A percentile compares a stretch with the other conserved stretches of the same genome.
These are phyloP conservation scores for Cromileptes altivelis DNA, from an alignment of 2,113 vertebrate genomes.

Conservation along the genomic window DNA sequence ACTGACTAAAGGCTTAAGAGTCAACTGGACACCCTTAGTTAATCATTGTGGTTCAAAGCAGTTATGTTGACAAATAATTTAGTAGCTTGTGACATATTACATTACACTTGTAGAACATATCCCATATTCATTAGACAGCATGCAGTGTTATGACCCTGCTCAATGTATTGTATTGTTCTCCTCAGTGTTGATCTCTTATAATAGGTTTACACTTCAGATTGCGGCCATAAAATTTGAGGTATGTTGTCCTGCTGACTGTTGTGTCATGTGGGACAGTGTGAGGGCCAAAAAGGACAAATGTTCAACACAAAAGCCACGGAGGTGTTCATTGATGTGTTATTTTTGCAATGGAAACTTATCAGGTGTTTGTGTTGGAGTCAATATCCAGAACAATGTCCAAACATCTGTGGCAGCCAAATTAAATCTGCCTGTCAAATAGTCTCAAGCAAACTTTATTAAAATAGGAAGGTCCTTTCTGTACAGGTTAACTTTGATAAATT, in stretches of 20 bases:
- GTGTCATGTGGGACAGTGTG: slow-evolving; percentile 14
- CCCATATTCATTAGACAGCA: slow-evolving; percentile 15
- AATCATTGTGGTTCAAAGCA: background rate
- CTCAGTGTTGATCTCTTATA: slow-evolving; percentile 42
- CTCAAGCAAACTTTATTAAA: background rate
- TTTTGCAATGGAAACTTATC: slow-evolving; percentile 25
- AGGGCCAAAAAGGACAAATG: slow-evolving; percentile 9
- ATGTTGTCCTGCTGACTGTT: slow-evolving; percentile 7
- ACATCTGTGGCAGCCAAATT: background rate
- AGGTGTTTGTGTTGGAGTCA: slow-evolving; percentile 25
- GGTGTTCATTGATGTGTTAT: slow-evolving; percentile 15
- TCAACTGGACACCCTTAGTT: background rate
- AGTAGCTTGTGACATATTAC: background rate
- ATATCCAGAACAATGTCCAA: slow-evolving; percentile 37
- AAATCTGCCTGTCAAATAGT: background rate
- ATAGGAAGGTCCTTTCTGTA: background rate
- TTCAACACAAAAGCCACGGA: slow-evolving; percentile 13
- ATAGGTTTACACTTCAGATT: slow-evolving; percentile 24
- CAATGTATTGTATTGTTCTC: slow-evolving; percentile 19
- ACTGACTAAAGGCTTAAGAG: background rate
- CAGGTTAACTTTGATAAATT: background rate
- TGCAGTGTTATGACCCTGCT: slow-evolving; percentile 15
- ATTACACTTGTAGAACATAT: background rate
- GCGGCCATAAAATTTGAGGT: slow-evolving; percentile 26
- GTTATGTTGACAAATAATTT: background rate